phyloP scores from a whole-genome alignment of 2,113 vertebrate genomes.

The Euleptes europaea region DNA sequence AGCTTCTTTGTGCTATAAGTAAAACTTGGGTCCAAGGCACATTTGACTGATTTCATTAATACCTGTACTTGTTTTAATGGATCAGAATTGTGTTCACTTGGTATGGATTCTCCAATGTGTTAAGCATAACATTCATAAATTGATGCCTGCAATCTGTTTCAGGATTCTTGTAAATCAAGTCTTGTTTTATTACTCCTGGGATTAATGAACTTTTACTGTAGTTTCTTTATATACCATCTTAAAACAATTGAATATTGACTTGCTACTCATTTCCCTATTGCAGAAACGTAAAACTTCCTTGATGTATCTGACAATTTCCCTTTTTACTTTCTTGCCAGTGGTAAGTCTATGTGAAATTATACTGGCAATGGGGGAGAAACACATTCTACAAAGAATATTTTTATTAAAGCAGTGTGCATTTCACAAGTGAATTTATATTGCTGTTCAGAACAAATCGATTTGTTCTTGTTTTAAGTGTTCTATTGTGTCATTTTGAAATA shows the following conservation, averaged over 20 bases:
- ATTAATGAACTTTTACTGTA: not conserved
- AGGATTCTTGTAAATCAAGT: not conserved
- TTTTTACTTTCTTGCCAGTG: not conserved
- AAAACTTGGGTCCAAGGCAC: not conserved
- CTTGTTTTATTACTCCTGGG: not conserved
- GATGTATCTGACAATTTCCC: not conserved
- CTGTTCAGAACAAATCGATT: not conserved
- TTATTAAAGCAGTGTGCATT: not conserved
- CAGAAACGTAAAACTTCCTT: not conserved
- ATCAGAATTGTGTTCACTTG: not conserved
- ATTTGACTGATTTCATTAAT: not conserved
- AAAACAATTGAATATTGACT: not conserved
- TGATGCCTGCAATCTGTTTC: not conserved
- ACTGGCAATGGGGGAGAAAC: not conserved
- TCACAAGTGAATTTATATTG: not conserved
- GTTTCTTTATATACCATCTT: not conserved
- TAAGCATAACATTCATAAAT: not conserved
- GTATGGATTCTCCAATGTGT: no score
- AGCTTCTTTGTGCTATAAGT: not conserved
- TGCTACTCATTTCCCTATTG: not conserved
- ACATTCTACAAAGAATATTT: not conserved
- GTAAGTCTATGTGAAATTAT: not conserved
- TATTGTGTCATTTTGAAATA: slow-evolving; percentile 4
- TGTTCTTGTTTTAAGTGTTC: not conserved
- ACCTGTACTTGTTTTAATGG: not conserved